Conservation (phyloP, 2,888 invertebrate genomes). For the Dryococelus australis region DNA sequence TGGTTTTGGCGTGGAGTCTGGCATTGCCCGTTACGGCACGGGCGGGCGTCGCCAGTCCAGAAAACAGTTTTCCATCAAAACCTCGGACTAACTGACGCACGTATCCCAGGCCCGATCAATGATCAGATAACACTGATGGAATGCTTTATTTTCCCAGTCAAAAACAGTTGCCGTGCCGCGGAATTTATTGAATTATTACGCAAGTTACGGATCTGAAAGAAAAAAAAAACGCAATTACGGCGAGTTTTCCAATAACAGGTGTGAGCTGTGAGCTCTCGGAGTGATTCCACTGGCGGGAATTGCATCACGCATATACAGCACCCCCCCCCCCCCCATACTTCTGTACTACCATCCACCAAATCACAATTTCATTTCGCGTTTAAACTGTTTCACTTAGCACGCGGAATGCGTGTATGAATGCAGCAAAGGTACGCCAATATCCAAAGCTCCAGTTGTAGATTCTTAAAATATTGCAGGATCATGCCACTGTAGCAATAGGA, state of each 20-base stretch:
- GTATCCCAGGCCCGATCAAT: background rate
- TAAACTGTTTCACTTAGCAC: conserved; percentile 8
- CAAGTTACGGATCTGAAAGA: conserved; percentile 3
- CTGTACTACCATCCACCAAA: background rate
- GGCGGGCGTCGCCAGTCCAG: background rate
- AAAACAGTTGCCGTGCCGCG: conserved; percentile 3
- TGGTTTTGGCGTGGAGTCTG: background rate
- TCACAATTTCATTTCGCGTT: conserved; percentile 16
- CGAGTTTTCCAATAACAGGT: conserved; percentile 16
- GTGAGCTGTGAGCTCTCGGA: conserved; percentile 9
- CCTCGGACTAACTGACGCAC: background rate
- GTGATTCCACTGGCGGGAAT: background rate
- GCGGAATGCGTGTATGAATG: background rate
- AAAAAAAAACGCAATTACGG: conserved; percentile 11
- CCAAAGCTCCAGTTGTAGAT: no score
- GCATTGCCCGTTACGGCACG: background rate
- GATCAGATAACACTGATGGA: conserved; percentile 10
- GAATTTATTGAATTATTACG: conserved; percentile 16
- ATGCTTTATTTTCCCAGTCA: conserved; percentile 16
- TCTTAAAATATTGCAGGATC: no score
- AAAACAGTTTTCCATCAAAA: background rate
- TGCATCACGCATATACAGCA: background rate
- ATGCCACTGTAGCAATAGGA: no score
- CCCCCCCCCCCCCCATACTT: background rate
- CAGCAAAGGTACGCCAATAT: no score